Percentiles rank a stretch among this genome's conserved stretches.
Evolutionary conservation across 1,140 invertebrate genomes (phyloP).

Genomic region (Formica exsecta): DNA sequence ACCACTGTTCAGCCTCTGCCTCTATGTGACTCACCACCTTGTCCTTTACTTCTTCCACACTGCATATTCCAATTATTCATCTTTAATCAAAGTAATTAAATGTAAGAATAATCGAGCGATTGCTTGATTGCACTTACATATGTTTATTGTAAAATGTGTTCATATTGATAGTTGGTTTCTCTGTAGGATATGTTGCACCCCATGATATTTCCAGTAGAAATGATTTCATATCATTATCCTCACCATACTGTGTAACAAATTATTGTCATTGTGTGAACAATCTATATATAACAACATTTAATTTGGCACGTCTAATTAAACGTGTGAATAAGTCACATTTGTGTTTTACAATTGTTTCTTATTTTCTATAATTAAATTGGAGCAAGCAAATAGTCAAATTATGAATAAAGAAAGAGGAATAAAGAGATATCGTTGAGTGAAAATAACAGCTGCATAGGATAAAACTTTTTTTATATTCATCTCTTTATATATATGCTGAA

Average conservation of each 20-base stretch:
- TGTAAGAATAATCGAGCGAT: slow-evolving; percentile 61
- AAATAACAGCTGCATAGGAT: neutral
- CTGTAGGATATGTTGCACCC: slow-evolving; percentile 94
- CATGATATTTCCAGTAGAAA: slow-evolving; percentile 96
- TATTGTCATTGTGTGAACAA: neutral
- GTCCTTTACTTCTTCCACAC: slow-evolving; percentile 91
- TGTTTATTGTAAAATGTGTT: slow-evolving; percentile 98
- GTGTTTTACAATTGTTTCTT: neutral
- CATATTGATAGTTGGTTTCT: slow-evolving; percentile 93
- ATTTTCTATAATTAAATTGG: neutral
- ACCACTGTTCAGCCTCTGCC: slow-evolving; percentile 92
- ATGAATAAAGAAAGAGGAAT: neutral
- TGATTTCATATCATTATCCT: slow-evolving; percentile 92
- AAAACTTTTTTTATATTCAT: neutral
- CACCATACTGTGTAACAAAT: slow-evolving; percentile 91
- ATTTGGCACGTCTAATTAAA: neutral
- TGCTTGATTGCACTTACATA: slow-evolving; percentile 90
- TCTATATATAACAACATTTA: neutral
- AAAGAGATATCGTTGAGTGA: neutral
- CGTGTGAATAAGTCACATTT: neutral
- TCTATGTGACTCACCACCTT: slow-evolving; percentile 89
- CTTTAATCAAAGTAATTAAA: slow-evolving; percentile 71
- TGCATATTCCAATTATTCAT: slow-evolving; percentile 84
- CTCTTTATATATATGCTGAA: neutral
- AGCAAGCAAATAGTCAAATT: neutral